Evolutionary conservation across 2,113 vertebrate species (phyloP).

Genomic region (Salminus brasiliensis): DNA sequence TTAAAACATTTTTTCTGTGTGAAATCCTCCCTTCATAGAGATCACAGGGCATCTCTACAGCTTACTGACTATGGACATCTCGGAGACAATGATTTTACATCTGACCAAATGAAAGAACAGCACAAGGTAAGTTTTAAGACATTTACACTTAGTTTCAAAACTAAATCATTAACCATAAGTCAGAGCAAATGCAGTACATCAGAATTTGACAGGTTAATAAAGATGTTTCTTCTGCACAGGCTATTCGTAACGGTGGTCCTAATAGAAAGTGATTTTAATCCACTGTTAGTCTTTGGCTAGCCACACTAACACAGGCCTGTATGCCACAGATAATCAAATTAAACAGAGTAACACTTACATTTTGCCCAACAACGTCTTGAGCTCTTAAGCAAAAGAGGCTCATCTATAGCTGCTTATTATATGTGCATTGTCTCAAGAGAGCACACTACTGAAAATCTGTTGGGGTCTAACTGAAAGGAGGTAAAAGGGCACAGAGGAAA

Average conservation of each 20-base stretch:
- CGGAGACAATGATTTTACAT: neutral
- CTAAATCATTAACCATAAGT: neutral
- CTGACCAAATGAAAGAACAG: neutral
- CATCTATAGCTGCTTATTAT: neutral
- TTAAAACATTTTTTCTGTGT: slow-evolving; percentile 2
- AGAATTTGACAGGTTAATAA: slow-evolving; percentile 1
- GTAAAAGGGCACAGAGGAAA: neutral
- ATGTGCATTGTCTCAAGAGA: neutral
- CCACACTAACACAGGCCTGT: slow-evolving; percentile 11
- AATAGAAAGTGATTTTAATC: slow-evolving; percentile 11
- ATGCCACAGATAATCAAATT: neutral
- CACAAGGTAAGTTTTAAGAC: neutral
- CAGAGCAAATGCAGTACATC: neutral
- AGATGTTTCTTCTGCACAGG: neutral
- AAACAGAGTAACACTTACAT: slow-evolving; percentile 15
- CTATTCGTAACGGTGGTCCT: neutral
- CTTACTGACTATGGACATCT: neutral
- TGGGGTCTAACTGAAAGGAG: neutral
- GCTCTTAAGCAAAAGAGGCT: neutral
- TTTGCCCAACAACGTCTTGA: neutral
- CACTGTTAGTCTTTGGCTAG: slow-evolving; percentile 35
- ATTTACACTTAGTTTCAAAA: neutral
- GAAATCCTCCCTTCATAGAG: slow-evolving; percentile 2
- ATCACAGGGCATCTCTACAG: slow-evolving; percentile 30
- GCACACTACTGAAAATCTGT: neutral